These are phyloP conservation scores for Tyrannus savana DNA, from an alignment of 2,113 vertebrate genomes.

Conservation along the genomic window DNA sequence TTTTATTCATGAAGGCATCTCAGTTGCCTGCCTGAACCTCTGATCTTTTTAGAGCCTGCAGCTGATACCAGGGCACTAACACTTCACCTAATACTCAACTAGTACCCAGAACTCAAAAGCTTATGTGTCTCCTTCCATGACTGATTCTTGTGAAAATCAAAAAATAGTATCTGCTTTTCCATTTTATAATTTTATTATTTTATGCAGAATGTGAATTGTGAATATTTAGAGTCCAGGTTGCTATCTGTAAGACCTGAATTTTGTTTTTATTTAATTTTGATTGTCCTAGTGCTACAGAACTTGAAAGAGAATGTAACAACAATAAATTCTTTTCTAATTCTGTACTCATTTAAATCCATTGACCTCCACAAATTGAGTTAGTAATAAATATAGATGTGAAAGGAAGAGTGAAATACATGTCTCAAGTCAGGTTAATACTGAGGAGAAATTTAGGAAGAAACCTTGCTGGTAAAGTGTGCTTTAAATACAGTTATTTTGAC, in stretches of 20 bases:
- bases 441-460: neutral
- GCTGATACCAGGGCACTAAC: neutral
- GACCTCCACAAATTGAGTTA: neutral
- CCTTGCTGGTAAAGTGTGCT: neutral
- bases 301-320: neutral
- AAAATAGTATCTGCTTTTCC: neutral
- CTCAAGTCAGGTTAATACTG: neutral
- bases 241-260: neutral
- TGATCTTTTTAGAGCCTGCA: neutral
- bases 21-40: neutral
- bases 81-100: neutral
- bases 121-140: neutral
- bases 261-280: neutral
- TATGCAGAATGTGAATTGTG: neutral
- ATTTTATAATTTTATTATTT: neutral
- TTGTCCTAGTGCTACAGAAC: neutral
- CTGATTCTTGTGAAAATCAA: neutral
- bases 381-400: neutral
- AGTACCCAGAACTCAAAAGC: neutral
- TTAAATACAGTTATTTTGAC: neutral
- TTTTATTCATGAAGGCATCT: neutral
- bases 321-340: neutral
- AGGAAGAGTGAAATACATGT: neutral
- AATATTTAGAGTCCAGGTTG: neutral
- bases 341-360: neutral